These are phyloP conservation scores for Sialia sialis DNA, from an alignment of 2,113 vertebrate species.

Conservation along the genomic window DNA sequence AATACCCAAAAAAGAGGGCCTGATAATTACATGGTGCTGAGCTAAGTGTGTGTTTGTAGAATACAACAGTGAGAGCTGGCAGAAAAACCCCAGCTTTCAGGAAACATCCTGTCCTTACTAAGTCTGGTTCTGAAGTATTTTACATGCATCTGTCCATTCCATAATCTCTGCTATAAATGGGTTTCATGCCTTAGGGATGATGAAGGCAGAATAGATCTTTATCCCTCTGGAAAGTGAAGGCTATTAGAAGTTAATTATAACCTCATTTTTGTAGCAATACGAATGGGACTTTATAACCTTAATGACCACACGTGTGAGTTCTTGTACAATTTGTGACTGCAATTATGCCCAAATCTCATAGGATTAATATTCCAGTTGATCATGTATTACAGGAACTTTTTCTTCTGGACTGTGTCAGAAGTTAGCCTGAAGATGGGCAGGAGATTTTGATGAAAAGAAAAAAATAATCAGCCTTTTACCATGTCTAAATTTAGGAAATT, in stretches of 20 bases:
- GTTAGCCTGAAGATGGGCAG: not conserved
- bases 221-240: conserved; percentile 32
- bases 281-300: conserved; percentile 26
- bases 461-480: not conserved
- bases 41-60: not conserved
- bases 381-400: not conserved
- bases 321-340: conserved; percentile 4
- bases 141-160: not conserved
- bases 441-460: not conserved
- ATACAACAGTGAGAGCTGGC: not conserved
- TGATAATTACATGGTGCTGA: not conserved
- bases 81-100: not conserved
- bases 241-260: conserved; percentile 57
- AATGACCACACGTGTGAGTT: conserved; percentile 20
- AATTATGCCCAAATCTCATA: conserved; percentile 8
- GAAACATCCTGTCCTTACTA: not conserved
- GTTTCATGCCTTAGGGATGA: conserved; percentile 7
- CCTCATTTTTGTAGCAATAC: conserved; percentile 19
- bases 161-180: conserved; percentile 18
- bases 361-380: not conserved
- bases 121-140: not conserved
- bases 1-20: not conserved
- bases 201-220: conserved; percentile 10
- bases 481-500: not conserved
- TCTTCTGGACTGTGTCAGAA: not conserved